phyloP scores from a whole-genome alignment of 2,113 vertebrate genomes.

The Puffinus mauretanicus region DNA sequence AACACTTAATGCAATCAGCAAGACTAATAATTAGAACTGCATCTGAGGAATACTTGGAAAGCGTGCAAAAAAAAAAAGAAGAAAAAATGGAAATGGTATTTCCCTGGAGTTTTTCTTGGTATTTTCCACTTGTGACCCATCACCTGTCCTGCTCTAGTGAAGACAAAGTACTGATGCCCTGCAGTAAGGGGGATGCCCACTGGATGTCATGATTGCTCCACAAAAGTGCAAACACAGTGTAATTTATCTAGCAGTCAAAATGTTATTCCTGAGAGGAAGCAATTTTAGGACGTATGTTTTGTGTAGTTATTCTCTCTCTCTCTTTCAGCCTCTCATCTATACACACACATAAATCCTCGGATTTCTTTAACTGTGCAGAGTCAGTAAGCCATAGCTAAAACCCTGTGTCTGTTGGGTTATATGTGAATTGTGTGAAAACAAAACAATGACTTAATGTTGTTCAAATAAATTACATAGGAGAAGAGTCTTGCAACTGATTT shows the following conservation, averaged over 20 bases:
- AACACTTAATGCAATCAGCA: background rate
- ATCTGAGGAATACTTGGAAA: background rate
- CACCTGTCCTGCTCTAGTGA: background rate
- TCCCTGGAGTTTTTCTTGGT: background rate
- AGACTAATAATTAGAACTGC: background rate
- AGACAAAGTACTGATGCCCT: background rate
- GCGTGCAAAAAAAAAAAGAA: accelerated
- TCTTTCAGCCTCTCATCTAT: background rate
- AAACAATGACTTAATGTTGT: background rate
- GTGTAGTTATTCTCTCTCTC: background rate
- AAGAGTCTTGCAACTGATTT: background rate
- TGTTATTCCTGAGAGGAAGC: slow-evolving; percentile 26
- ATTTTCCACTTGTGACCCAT: background rate
- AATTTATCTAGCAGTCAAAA: slow-evolving; percentile 69
- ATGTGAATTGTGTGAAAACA: background rate
- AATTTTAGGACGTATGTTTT: background rate
- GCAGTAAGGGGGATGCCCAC: slow-evolving; percentile 48
- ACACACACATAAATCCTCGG: background rate
- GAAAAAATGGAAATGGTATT: background rate
- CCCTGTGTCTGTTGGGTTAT: background rate
- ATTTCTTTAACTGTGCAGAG: background rate
- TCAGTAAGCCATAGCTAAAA: background rate
- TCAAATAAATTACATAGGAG: background rate
- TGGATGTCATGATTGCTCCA: slow-evolving; percentile 58
- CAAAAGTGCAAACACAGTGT: background rate